Conservation (phyloP, 35 echinoderm and acorn worm genomes). For the Anneissia japonica region DNA sequence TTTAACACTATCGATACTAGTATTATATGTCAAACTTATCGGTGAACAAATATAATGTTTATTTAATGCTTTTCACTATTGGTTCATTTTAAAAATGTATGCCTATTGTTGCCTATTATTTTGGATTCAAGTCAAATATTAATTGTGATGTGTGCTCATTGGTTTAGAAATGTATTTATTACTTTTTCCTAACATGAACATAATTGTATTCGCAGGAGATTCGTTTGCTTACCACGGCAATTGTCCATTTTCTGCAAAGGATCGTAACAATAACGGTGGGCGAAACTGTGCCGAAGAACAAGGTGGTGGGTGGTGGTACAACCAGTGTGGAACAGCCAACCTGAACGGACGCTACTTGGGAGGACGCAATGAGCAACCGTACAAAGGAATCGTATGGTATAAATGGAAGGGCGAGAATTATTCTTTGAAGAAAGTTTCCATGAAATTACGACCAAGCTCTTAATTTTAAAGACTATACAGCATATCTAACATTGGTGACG, state of each 20-base stretch:
- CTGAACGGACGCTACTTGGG: conserved; percentile 67
- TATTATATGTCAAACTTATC: too few relatives aligned
- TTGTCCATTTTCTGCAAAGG: conserved; percentile 51
- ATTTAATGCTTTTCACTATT: not conserved
- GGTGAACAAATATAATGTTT: too few relatives aligned
- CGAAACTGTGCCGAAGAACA: conserved; percentile 29
- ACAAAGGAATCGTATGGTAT: conserved; percentile 60
- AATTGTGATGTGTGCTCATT: too few relatives aligned
- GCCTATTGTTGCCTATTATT: not conserved
- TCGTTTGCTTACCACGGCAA: conserved; percentile 27
- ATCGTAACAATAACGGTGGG: conserved; percentile 40
- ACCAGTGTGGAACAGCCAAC: conserved; percentile 42
- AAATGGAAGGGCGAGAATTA: conserved; percentile 72
- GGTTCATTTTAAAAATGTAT: not conserved
- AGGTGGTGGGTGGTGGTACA: conserved; percentile 73
- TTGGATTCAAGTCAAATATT: too few relatives aligned
- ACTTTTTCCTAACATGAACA: not conserved
- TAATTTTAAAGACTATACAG: too few relatives aligned
- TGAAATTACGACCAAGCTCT: conserved; percentile 45
- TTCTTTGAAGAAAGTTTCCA: conserved; percentile 59
- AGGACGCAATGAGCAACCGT: conserved; percentile 33
- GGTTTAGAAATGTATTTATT: too few relatives aligned
- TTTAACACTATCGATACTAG: too few relatives aligned
- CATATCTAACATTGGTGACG: too few relatives aligned
- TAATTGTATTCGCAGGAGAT: conserved; percentile 28